These are phyloP conservation scores for Ecdyonurus torrentis DNA, from an alignment of 2,888 invertebrate species.

Conservation along the genomic window DNA sequence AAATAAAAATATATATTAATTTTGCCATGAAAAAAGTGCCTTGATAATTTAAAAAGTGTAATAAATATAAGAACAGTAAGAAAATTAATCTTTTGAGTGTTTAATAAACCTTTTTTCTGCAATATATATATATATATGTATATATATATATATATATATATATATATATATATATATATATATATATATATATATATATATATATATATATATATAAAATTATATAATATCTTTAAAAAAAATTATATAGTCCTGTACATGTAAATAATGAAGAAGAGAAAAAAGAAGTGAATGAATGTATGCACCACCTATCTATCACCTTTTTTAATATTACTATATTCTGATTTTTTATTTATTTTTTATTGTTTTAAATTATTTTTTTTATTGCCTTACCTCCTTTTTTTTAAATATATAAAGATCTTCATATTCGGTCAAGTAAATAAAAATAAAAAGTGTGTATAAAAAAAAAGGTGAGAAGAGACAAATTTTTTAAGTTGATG, in stretches of 20 bases:
- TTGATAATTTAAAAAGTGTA: background rate
- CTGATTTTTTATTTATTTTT: background rate
- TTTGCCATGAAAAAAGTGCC: slow-evolving; percentile 2
- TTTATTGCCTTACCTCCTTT: background rate
- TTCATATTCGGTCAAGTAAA: background rate
- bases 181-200: too few species aligned
- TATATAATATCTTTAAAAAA: too few species aligned
- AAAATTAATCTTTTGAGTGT: background rate
- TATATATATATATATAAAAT: too few species aligned
- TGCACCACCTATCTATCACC: background rate
- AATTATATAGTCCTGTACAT: too few species aligned
- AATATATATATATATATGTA: background rate
- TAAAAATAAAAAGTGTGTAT: background rate
- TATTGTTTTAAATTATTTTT: background rate
- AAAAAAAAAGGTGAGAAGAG: too few species aligned
- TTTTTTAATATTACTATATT: background rate
- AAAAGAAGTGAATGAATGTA: background rate
- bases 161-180: too few species aligned
- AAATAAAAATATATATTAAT: background rate
- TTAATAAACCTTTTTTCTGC: background rate
- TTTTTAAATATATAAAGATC: background rate
- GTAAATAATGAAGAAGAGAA: too few species aligned
- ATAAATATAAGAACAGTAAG: background rate
- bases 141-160: background rate
- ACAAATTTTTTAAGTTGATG: background rate